phyloP scores from a whole-genome alignment of 2,797 vertebrate genomes.

The Chiloscyllium punctatum region DNA sequence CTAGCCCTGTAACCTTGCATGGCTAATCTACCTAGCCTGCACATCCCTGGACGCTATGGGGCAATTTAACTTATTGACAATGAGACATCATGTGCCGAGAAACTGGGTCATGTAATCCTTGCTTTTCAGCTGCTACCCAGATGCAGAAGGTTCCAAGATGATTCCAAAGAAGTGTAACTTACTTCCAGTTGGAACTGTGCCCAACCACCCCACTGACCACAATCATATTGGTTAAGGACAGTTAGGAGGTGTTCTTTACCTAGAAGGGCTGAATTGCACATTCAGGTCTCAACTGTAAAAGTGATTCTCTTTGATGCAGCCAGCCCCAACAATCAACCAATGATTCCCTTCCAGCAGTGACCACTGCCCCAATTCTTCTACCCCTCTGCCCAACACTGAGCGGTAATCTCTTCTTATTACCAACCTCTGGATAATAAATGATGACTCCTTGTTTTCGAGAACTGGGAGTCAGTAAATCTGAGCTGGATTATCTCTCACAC shows the following conservation, averaged over 20 bases:
- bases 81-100: background rate
- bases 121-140: background rate
- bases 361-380: background rate
- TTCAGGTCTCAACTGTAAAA: background rate
- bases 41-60: no score
- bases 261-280: background rate
- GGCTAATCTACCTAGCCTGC: no score
- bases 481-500: background rate
- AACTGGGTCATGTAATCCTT: background rate
- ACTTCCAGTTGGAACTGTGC: background rate
- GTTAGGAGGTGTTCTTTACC: background rate
- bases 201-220: no score
- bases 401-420: background rate
- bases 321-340: background rate
- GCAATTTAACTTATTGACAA: background rate
- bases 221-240: background rate
- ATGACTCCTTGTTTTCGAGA: background rate
- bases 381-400: background rate
- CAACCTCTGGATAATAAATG: background rate
- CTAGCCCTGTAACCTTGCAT: no score
- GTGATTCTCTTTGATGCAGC: background rate
- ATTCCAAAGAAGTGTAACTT: background rate
- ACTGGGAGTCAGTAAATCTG: background rate
- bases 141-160: background rate
- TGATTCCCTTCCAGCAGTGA: background rate